These are phyloP conservation scores for Stictocephala bisonia DNA, from an alignment of 2,888 invertebrate genomes.

Conservation along the genomic window DNA sequence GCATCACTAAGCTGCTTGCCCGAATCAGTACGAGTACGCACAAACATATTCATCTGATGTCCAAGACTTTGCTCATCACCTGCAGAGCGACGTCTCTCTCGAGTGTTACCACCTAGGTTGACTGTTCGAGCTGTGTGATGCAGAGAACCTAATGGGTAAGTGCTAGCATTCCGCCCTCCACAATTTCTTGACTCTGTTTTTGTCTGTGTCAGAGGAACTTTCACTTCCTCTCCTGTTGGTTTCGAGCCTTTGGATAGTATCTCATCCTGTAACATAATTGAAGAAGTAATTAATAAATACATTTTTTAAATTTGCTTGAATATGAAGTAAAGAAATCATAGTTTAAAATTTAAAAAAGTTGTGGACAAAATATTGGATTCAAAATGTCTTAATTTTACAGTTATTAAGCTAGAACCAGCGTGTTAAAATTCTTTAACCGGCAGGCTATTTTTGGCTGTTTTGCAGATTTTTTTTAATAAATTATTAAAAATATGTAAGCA, in stretches of 20 bases:
- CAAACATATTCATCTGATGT: constrained; percentile 76
- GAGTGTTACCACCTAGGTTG: constrained; percentile 58
- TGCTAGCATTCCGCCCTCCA: constrained; percentile 57
- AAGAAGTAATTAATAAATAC: too few relatives aligned
- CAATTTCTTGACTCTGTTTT: background rate
- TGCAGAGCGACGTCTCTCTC: constrained; percentile 81
- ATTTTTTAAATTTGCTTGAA: too few relatives aligned
- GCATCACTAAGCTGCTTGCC: constrained; percentile 89
- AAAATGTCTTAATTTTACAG: too few relatives aligned
- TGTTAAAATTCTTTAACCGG: too few relatives aligned
- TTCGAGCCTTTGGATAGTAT: constrained; percentile 75
- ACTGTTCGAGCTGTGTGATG: constrained; percentile 52
- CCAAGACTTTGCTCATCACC: constrained; percentile 80
- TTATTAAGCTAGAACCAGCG: too few relatives aligned
- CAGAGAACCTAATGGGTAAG: constrained; percentile 63
- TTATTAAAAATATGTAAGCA: too few relatives aligned
- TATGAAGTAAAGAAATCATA: too few relatives aligned
- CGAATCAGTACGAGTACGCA: constrained; percentile 86
- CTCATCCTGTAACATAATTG: constrained; percentile 76
- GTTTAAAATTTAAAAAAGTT: too few relatives aligned
- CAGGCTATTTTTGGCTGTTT: too few relatives aligned
- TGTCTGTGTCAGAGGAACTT: background rate
- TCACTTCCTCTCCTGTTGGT: constrained; percentile 68
- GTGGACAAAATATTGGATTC: too few relatives aligned
- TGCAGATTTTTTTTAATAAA: too few relatives aligned